Evolutionary conservation across 2,888 invertebrate species (phyloP).

Genomic region (Nymphalis polychloros): DNA sequence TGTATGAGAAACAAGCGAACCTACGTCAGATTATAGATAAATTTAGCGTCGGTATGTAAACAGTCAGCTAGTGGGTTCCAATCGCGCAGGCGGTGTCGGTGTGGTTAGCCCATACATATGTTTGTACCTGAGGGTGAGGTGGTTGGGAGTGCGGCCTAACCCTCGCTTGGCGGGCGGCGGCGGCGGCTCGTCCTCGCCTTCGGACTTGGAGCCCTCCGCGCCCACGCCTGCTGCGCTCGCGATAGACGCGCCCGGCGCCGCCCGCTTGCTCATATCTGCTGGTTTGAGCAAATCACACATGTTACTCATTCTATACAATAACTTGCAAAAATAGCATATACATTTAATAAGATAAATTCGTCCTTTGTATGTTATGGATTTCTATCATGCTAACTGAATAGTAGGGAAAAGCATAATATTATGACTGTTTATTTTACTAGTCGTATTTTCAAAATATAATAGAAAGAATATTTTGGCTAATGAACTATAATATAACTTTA

Average conservation of each 20-base stretch:
- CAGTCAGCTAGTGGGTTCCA: constrained; percentile 34
- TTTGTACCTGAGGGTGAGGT: constrained; percentile 90
- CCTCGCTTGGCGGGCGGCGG: constrained; percentile 84
- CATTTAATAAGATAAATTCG: no score
- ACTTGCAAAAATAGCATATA: neutral
- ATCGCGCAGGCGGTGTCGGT: constrained; percentile 54
- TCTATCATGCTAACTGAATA: no score
- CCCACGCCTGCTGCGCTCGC: constrained; percentile 84
- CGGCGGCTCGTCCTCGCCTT: constrained; percentile 92
- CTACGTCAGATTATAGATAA: constrained; percentile 54
- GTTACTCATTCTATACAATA: neutral
- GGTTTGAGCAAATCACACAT: constrained; percentile 1
- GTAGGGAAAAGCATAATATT: no score
- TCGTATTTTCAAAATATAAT: no score
- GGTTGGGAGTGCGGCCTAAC: constrained; percentile 95
- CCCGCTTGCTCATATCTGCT: constrained; percentile 41
- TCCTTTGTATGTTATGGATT: no score
- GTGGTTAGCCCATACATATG: constrained; percentile 68
- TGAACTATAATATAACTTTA: no score
- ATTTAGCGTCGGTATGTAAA: constrained; percentile 37
- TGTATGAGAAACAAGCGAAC: constrained; percentile 70
- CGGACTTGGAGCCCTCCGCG: constrained; percentile 90
- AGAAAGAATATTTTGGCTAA: no score
- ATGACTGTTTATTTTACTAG: no score
- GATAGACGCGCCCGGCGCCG: constrained; percentile 57